Conservation (phyloP, 2,797 vertebrate genomes). For the Ctenochaetus hawaiiensis region DNA sequence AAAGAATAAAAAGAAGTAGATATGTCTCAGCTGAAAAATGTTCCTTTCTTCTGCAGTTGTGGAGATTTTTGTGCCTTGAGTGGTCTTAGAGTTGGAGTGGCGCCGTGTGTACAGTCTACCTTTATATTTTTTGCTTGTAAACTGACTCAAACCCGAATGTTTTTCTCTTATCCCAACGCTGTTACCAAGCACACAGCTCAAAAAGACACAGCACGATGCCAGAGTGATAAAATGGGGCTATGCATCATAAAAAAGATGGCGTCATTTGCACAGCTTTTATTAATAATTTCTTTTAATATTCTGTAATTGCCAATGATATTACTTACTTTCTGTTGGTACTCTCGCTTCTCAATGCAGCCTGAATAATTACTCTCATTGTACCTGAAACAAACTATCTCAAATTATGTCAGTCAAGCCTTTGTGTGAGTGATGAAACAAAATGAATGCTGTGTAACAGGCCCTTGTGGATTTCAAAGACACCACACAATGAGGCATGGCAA, state of each 20-base stretch:
- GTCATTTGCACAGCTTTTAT: conserved; percentile 49
- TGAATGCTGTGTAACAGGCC: conserved; percentile 74
- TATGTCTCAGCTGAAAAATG: background rate
- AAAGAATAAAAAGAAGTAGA: background rate
- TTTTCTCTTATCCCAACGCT: conserved; percentile 3
- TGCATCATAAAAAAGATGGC: background rate
- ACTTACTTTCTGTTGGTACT: conserved; percentile 49
- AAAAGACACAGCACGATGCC: conserved; percentile 4
- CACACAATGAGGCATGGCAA: conserved; percentile 73
- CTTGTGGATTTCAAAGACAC: conserved; percentile 77
- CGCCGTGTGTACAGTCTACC: background rate
- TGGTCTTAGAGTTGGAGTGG: background rate
- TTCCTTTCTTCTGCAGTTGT: background rate
- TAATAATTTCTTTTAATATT: conserved; percentile 53
- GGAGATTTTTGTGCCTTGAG: background rate
- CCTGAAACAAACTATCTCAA: conserved; percentile 76
- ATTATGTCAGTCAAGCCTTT: conserved; percentile 76
- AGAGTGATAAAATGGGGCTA: conserved; percentile 1
- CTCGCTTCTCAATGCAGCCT: conserved; percentile 48
- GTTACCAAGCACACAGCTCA: conserved; percentile 7
- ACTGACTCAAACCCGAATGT: background rate
- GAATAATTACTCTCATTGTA: conserved; percentile 78
- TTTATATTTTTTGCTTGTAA: conserved; percentile 28
- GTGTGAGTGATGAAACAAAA: conserved; percentile 74
- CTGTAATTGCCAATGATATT: conserved; percentile 55